phyloP scores from a whole-genome alignment of 2,888 invertebrate genomes.

The Yponomeuta cagnagella region DNA sequence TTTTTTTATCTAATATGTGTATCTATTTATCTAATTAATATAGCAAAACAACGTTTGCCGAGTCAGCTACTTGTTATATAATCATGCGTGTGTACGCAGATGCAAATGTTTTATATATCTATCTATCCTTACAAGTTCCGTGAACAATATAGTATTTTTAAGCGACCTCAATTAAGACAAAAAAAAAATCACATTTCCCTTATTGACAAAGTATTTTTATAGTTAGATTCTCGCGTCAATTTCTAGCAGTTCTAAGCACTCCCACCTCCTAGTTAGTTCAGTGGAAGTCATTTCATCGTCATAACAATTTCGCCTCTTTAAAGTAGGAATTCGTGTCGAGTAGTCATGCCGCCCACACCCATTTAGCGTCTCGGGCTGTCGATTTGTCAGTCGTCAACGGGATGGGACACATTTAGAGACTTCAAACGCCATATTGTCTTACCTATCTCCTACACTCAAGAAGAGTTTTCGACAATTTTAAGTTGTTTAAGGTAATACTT shows the following conservation, averaged over 20 bases:
- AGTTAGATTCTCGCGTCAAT: neutral
- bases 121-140: no score
- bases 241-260: neutral
- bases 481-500: no score
- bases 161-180: no score
- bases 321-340: neutral
- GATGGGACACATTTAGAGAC: neutral
- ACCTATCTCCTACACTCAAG: neutral
- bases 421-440: neutral
- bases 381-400: conserved; percentile 7
- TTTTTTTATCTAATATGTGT: no score
- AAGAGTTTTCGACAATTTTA: neutral
- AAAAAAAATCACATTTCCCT: no score
- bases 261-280: neutral
- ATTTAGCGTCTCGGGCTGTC: neutral
- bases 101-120: no score
- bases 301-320: neutral
- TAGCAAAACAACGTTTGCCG: no score
- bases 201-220: no score
- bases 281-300: neutral
- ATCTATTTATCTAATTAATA: no score
- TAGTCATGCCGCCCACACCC: neutral
- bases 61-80: no score
- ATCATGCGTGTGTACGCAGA: no score
- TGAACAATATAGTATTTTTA: no score